Base-by-base conservation (phyloP, 2,113 vertebrate species). In the Poeciliopsis occidentalis region DNA sequence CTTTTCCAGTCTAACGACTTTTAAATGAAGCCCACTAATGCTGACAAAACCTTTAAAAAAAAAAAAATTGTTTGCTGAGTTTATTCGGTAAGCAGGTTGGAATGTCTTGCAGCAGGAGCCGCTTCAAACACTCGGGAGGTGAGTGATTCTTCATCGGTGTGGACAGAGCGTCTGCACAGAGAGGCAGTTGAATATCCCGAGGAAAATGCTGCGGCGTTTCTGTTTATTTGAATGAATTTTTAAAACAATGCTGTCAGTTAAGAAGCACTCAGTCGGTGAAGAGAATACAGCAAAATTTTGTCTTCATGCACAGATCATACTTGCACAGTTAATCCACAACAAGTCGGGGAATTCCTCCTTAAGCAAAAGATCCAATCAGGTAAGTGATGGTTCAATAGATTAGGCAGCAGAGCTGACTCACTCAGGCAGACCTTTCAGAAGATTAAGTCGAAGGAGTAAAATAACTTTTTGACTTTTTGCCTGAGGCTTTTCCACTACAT, bases 281-380 rank as follows among this genome's bases (percentile, higher is more conserved):
- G 75, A 44, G 39, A 74, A 67, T 64, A 69, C 86, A 83, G 65
- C 76, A 77, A 73, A 26, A 30, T 41, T 76, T 41, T 24, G 27
- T 54, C 60, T 66, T 60, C 65, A 67, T 64, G 57, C 32, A 44
- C 57, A 71, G 12, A 60, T 73, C 65, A 79, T 65, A 61, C 47
- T 71, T 77, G 75, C 78, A 67, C 15, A 69, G 51, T 81, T 84
- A 80, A 7, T 82, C 51, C 19, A 12, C 54, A 51, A 22, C 30
- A 69, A 78, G 67, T 26, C n/a, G 32, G 62, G 7, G 12, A 29
- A 29, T 76, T 41, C 15, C 6, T 71, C 31, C 63, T 60, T 72
- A 78, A 6, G 15, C 10, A 67, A 64, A 61, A 37, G 41, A 67
- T 66, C 57, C 37, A 71, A 75, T 69, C 67, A 67, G 66, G 54